Evolutionary conservation across 2,113 vertebrate genomes (phyloP).

Genomic region (Antennarius striatus): DNA sequence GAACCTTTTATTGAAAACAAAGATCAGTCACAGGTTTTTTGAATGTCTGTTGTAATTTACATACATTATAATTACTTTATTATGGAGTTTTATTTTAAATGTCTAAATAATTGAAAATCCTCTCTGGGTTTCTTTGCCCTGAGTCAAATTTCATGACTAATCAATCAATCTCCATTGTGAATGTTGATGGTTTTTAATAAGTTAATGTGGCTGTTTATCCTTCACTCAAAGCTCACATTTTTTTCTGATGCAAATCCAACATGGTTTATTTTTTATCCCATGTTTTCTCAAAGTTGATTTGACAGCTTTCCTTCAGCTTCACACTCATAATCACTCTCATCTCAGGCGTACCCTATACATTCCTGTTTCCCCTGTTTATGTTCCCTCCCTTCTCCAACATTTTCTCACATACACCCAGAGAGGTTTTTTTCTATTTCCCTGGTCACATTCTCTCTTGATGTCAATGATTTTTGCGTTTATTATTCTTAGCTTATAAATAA

Average conservation of each 20-base stretch:
- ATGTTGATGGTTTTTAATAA: constrained; percentile 47
- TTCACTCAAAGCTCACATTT: constrained; percentile 34
- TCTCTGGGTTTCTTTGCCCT: no score
- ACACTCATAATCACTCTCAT: no score
- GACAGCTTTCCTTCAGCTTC: constrained; percentile 50
- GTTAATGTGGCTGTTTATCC: constrained; percentile 39
- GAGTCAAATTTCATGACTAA: no score
- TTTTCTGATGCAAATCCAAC: constrained; percentile 54
- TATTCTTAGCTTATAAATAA: constrained; percentile 72
- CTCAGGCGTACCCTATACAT: no score
- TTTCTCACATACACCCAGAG: constrained; percentile 31
- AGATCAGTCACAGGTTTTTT: constrained; percentile 1
- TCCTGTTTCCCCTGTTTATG: constrained; percentile 35
- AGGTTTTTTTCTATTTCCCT: constrained; percentile 15
- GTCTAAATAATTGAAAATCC: no score
- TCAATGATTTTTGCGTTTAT: constrained; percentile 67
- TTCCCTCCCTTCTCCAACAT: constrained; percentile 10
- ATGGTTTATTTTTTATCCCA: constrained; percentile 73
- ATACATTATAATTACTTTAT: no score
- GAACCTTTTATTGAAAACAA: neutral
- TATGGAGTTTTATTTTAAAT: no score
- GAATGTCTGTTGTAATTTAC: no score
- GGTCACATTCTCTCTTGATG: constrained; percentile 25
- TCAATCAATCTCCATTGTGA: constrained; percentile 25
- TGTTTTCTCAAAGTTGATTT: constrained; percentile 69